A percentile compares a stretch with the other conserved stretches of the same genome.
phyloP scores from a whole-genome alignment of 2,797 vertebrate species.

The Xenops minutus region DNA sequence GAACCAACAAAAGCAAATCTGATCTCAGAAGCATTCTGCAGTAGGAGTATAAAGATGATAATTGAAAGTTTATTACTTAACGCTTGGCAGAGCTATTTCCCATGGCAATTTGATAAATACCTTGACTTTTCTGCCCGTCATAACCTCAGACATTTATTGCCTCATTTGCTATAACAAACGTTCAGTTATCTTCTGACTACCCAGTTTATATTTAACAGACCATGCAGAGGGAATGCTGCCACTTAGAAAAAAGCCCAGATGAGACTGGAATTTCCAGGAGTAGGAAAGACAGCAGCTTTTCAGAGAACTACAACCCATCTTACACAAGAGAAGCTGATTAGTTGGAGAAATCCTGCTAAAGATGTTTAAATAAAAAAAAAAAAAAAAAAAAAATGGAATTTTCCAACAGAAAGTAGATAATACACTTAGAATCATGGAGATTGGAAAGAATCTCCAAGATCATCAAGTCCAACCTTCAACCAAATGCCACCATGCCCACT shows the following conservation, averaged over 20 bases:
- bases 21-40: constrained; percentile 4
- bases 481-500: not conserved
- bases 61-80: constrained; percentile 66
- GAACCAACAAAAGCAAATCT: constrained; percentile 8
- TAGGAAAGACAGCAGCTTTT: not conserved
- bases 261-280: not conserved
- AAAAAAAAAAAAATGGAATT: not conserved
- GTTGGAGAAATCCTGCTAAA: not conserved
- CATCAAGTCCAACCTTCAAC: not conserved
- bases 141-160: constrained; percentile 51
- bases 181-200: not conserved
- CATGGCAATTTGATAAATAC: constrained; percentile 59
- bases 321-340: not conserved
- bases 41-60: constrained; percentile 11
- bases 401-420: not conserved
- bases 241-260: not conserved
- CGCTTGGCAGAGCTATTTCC: constrained; percentile 36
- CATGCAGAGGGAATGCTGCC: not conserved
- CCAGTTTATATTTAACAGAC: not conserved
- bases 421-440: accelerated
- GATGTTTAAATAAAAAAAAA: not conserved
- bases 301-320: not conserved
- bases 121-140: constrained; percentile 37
- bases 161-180: constrained; percentile 48
- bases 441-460: not conserved